Evolutionary conservation across 2,113 vertebrate genomes (phyloP).

Genomic region (Psephotus haematonotus): DNA sequence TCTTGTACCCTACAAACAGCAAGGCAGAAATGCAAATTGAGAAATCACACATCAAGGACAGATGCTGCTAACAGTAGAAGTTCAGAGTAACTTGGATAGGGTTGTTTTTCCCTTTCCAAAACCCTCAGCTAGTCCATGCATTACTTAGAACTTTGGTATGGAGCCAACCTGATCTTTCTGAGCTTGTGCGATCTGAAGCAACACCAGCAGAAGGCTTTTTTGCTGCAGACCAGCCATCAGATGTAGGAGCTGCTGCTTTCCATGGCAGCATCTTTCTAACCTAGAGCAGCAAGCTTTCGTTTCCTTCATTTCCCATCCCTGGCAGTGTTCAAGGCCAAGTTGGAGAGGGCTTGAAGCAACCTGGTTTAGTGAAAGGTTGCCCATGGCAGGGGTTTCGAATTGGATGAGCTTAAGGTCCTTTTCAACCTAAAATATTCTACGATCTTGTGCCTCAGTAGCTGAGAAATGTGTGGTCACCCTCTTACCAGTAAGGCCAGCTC

Average conservation of each 20-base stretch:
- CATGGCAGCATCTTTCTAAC: not conserved
- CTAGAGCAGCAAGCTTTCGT: not conserved
- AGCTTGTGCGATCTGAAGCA: not conserved
- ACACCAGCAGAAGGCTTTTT: not conserved
- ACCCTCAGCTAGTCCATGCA: not conserved
- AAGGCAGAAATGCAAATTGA: not conserved
- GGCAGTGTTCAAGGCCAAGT: not conserved
- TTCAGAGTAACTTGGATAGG: not conserved
- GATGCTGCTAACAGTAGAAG: not conserved
- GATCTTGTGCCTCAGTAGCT: not conserved
- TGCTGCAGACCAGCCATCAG: not conserved
- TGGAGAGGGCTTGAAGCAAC: not conserved
- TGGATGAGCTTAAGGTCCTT: not conserved
- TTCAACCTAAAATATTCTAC: not conserved
- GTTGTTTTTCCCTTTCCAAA: not conserved
- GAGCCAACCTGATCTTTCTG: not conserved
- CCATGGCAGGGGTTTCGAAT: not conserved
- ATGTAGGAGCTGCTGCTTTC: not conserved
- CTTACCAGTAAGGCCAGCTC: slow-evolving; percentile 91
- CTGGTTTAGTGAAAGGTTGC: not conserved
- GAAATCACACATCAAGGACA: not conserved
- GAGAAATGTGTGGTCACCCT: not conserved
- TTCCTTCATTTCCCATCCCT: not conserved
- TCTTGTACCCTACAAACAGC: slow-evolving; percentile 89
- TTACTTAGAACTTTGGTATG: not conserved